Percentiles rank a stretch among this genome's conserved stretches.
These are phyloP conservation scores for Coendou prehensilis DNA, from an alignment of 2,797 vertebrate species.

Conservation along the genomic window DNA sequence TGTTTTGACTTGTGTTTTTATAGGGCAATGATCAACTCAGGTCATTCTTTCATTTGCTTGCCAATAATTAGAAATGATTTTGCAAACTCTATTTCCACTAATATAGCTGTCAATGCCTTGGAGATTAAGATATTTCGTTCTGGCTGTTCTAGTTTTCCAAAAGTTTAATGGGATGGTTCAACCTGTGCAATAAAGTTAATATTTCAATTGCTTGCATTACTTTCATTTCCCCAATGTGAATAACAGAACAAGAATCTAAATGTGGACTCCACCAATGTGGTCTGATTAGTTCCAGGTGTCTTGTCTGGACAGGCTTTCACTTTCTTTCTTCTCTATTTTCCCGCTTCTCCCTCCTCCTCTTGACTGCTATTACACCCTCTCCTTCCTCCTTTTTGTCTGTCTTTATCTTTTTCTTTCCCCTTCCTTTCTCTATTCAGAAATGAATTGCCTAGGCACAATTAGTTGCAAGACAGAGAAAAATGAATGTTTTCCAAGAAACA, in stretches of 20 bases:
- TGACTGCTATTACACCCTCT: neutral
- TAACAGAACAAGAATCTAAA: neutral
- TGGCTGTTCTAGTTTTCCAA: neutral
- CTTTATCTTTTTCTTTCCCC: too few species aligned
- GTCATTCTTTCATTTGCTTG: neutral
- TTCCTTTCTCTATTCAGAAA: neutral
- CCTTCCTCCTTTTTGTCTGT: too few species aligned
- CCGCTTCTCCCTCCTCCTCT: neutral
- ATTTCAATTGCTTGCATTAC: neutral
- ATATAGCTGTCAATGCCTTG: neutral
- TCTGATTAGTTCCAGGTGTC: neutral
- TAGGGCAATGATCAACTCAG: neutral
- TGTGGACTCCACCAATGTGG: neutral
- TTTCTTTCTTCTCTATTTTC: neutral
- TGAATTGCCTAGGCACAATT: neutral
- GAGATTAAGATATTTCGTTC: neutral
- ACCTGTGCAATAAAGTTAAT: conserved; percentile 13
- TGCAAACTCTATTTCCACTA: neutral
- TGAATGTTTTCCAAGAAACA: neutral
- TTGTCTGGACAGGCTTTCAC: neutral
- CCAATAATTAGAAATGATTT: neutral
- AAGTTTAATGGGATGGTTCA: neutral
- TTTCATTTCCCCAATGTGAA: conserved; percentile 28
- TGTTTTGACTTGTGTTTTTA: neutral
- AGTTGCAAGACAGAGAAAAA: neutral